phyloP scores from a whole-genome alignment of 2,888 invertebrate species.

The Parascotia fuliginaria region DNA sequence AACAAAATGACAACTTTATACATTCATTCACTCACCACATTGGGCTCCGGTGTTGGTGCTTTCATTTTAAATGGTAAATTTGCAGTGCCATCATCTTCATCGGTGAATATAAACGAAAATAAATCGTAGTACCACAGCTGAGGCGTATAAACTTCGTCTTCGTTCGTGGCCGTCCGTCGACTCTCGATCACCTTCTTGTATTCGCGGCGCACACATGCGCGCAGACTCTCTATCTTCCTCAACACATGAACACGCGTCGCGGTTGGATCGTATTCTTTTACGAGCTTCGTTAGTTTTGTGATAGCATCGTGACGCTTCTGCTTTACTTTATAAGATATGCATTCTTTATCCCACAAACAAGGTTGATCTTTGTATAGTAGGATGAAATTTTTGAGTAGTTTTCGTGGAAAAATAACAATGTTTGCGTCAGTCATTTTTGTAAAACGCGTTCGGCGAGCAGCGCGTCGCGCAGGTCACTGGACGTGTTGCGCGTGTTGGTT shows the following conservation, averaged over 20 bases:
- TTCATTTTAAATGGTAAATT: slow-evolving; percentile 28
- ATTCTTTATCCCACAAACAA: slow-evolving; percentile 69
- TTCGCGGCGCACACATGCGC: slow-evolving; percentile 74
- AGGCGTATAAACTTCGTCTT: slow-evolving; percentile 64
- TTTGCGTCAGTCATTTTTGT: slow-evolving; percentile 54
- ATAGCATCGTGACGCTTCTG: slow-evolving; percentile 66
- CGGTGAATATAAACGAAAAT: slow-evolving; percentile 66
- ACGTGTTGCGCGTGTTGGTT: slow-evolving; percentile 46
- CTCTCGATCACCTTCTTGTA: slow-evolving; percentile 66
- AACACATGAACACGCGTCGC: slow-evolving; percentile 74
- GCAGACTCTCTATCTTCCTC: slow-evolving; percentile 76
- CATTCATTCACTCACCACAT: slow-evolving; percentile 25
- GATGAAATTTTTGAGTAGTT: slow-evolving; percentile 67
- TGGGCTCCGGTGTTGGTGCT: slow-evolving; percentile 22
- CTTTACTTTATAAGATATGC: slow-evolving; percentile 64
- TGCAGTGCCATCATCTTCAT: slow-evolving; percentile 24
- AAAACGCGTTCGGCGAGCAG: slow-evolving; percentile 60
- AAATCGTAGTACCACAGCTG: slow-evolving; percentile 73
- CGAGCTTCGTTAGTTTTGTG: slow-evolving; percentile 64
- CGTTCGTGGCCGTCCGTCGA: slow-evolving; percentile 47
- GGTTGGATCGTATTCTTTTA: slow-evolving; percentile 66
- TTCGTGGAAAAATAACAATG: slow-evolving; percentile 68
- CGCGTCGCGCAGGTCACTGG: slow-evolving; percentile 74
- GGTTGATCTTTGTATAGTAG: slow-evolving; percentile 61
- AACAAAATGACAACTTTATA: neutral